These are phyloP conservation scores for Gymnothorax javanicus DNA, from an alignment of 2,797 vertebrate species.

Conservation along the genomic window DNA sequence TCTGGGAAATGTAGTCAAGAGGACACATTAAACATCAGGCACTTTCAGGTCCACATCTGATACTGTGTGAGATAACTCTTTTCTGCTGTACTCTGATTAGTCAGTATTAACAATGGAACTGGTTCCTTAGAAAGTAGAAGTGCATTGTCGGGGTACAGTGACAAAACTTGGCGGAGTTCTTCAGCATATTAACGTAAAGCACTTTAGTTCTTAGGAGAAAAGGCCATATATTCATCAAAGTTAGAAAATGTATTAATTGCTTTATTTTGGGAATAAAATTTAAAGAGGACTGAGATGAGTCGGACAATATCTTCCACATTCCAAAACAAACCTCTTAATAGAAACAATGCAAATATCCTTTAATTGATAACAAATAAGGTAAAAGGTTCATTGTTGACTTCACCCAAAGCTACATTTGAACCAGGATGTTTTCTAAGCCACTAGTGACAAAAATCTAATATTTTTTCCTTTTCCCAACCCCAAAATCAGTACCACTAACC, in stretches of 20 bases:
- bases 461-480: neutral
- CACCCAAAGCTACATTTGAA: constrained; percentile 8
- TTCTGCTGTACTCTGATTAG: neutral
- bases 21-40: neutral
- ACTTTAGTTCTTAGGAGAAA: constrained; percentile 25
- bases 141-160: neutral
- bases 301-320: neutral
- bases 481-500: neutral
- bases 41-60: neutral
- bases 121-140: neutral
- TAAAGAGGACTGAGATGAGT: neutral
- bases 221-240: constrained; percentile 14
- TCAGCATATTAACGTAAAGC: neutral
- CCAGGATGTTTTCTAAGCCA: neutral
- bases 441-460: neutral
- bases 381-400: neutral
- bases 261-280: neutral
- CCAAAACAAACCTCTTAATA: constrained; percentile 7
- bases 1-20: neutral
- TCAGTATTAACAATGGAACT: neutral
- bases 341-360: neutral
- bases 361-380: neutral
- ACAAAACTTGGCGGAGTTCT: neutral
- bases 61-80: neutral
- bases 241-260: neutral